Percentiles rank a stretch among this genome's conserved stretches.
phyloP scores from a whole-genome alignment of 2,888 invertebrate species.

The Dermolepida albohirtum region DNA sequence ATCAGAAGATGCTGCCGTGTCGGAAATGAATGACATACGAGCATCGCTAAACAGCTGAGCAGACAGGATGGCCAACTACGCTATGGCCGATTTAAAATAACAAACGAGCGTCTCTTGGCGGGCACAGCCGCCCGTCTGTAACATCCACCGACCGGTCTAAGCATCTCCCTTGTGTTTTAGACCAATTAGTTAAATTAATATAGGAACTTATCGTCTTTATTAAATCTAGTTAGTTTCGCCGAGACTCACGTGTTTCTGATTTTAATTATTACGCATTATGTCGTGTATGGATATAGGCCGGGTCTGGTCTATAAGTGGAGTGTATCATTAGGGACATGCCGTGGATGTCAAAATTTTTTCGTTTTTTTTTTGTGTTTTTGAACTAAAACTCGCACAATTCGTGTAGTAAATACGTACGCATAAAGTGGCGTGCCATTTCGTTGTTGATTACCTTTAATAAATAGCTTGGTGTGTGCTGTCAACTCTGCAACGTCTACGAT shows the following conservation, averaged over 20 bases:
- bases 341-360: conserved; percentile 6
- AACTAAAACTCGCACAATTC: no score
- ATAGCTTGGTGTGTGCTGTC: conserved; percentile 11
- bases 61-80: conserved; percentile 64
- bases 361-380: no score
- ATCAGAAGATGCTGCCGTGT: conserved; percentile 51
- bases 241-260: conserved; percentile 39
- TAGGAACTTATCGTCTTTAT: conserved; percentile 59
- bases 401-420: background rate
- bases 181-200: conserved; percentile 66
- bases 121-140: conserved; percentile 60
- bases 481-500: conserved; percentile 18
- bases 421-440: conserved; percentile 16
- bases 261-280: conserved; percentile 37
- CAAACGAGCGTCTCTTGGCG: conserved; percentile 65
- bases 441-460: conserved; percentile 32
- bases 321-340: conserved; percentile 2
- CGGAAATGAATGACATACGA: conserved; percentile 67
- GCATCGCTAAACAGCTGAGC: conserved; percentile 67
- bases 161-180: conserved; percentile 60
- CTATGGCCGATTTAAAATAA: conserved; percentile 66
- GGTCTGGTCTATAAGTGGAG: no score
- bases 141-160: conserved; percentile 36
- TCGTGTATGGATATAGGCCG: background rate
- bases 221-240: conserved; percentile 48